Base-by-base conservation (phyloP, 2,113 vertebrate species). In the Corydoras maculifer region DNA sequence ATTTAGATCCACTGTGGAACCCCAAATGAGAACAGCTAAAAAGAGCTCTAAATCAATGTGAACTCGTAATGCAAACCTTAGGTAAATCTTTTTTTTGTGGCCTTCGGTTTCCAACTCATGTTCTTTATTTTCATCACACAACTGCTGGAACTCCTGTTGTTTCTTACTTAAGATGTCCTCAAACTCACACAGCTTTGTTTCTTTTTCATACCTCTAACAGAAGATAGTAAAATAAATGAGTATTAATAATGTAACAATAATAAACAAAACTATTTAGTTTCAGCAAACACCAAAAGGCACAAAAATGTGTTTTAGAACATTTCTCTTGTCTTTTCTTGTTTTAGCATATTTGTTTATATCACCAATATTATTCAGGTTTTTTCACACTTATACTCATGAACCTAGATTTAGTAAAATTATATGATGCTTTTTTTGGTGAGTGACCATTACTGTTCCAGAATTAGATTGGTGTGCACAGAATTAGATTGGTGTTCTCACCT, bases 161-260 rank as follows among this genome's bases (percentile, higher is more conserved):
- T 83, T 89, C 66, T 73, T 81, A 32, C 59, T 51, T 54, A 86
- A 81, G 54, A 80, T 75, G 62, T 84, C 78, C 69, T 87, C 71
- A 63, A 71, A 32, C 73, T 75, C 10, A 65, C 77, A 85, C 55
- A 88, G 62, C 63, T 87, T 80, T 51, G 69, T 75, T 68, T 87
- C 75, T 32, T 75, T 78, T 13, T 80, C 62, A 18, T 30, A 74
- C 79, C 76, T 86, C 90, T 92, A 77, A 72, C 12, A 61, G 70
- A 68, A 53, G 76, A 77, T 7, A 71, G 50, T 51, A 59, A 76
- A 55, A 30, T 61, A 43, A 43, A 43, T 43, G 4, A 43, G 7
- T 8, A 43, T 43, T 43, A 8, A 43, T 43, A 43, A 5, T 43
- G 35, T 43, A 43, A 43, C 35, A 43, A 43, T 8, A 43, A 0